Conservation (phyloP, 2,113 vertebrate genomes). For the Typhlomys cinereus region DNA sequence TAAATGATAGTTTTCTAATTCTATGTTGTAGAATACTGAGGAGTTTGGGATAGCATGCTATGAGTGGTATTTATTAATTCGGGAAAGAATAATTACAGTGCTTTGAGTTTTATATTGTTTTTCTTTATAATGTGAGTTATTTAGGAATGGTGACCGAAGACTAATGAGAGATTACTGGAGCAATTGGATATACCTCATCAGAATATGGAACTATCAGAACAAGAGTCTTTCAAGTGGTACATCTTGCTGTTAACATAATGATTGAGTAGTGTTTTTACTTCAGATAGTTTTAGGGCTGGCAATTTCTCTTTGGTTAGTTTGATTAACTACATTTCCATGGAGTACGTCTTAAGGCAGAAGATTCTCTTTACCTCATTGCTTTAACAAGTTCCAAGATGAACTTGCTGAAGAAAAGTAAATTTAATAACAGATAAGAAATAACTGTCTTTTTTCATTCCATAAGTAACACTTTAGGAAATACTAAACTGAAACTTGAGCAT, state of each 20-base stretch:
- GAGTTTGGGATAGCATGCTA: constrained; percentile 81
- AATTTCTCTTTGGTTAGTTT: constrained; percentile 35
- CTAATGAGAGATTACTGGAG: constrained; percentile 27
- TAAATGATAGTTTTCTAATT: constrained; percentile 99
- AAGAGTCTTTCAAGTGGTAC: constrained; percentile 42
- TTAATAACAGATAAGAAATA: constrained; percentile 32
- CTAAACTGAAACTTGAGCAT: constrained; percentile 2
- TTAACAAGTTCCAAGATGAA: constrained; percentile 17
- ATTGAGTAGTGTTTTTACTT: constrained; percentile 24
- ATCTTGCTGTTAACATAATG: constrained; percentile 29
- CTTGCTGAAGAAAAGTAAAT: constrained; percentile 54
- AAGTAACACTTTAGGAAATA: constrained; percentile 53
- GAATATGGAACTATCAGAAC: constrained; percentile 57
- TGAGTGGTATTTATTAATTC: constrained; percentile 71
- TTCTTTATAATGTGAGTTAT: constrained; percentile 36
- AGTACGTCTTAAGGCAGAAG: neutral
- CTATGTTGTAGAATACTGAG: constrained; percentile 88
- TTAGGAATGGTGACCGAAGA: constrained; percentile 44
- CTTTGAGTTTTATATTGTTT: constrained; percentile 68
- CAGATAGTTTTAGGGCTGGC: neutral
- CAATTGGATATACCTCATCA: constrained; percentile 40
- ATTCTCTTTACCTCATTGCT: constrained; percentile 13
- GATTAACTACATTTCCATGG: constrained; percentile 19
- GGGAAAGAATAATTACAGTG: constrained; percentile 75
- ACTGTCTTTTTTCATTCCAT: neutral